Evolutionary conservation across 2,113 vertebrate species (phyloP).

Genomic region (Pseudonaja textilis): DNA sequence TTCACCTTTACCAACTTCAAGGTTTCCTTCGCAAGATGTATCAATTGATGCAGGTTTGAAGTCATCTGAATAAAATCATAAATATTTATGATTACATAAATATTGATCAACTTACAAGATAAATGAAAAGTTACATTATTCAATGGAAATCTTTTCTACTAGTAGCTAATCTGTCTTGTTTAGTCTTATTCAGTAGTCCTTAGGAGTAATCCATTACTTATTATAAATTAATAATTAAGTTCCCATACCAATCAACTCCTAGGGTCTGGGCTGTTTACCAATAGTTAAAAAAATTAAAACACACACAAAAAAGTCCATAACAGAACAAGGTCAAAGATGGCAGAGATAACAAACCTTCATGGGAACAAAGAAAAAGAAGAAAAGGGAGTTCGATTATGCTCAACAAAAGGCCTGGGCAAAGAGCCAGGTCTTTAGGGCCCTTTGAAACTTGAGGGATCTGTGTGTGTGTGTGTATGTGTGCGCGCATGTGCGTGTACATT

Average conservation of each 20-base stretch:
- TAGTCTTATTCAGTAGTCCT: constrained; percentile 6
- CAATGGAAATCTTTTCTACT: not conserved
- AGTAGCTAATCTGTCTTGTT: not conserved
- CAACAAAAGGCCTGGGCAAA: not conserved
- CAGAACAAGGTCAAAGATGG: not conserved
- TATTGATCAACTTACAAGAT: constrained; percentile 3
- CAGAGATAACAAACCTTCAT: not conserved
- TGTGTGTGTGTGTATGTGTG: too few relatives aligned
- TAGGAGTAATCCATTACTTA: not conserved
- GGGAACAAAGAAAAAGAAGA: not conserved
- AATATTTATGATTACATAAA: constrained; percentile 41
- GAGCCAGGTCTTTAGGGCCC: not conserved
- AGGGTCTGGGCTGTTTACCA: not conserved
- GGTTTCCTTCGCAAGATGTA: constrained; percentile 90
- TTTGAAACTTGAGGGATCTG: not conserved
- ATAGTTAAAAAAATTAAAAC: not conserved
- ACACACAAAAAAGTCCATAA: not conserved
- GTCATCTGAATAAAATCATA: constrained; percentile 81
- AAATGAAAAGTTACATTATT: constrained; percentile 7
- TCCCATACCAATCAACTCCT: not conserved
- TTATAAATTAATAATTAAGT: not conserved
- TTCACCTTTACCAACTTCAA: constrained; percentile 96
- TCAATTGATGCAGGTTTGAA: constrained; percentile 99
- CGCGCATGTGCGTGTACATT: rapidly evolving
- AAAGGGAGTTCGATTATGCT: not conserved